phyloP scores from a whole-genome alignment of 1,140 invertebrate genomes.

The Paraescarpia echinospica region DNA sequence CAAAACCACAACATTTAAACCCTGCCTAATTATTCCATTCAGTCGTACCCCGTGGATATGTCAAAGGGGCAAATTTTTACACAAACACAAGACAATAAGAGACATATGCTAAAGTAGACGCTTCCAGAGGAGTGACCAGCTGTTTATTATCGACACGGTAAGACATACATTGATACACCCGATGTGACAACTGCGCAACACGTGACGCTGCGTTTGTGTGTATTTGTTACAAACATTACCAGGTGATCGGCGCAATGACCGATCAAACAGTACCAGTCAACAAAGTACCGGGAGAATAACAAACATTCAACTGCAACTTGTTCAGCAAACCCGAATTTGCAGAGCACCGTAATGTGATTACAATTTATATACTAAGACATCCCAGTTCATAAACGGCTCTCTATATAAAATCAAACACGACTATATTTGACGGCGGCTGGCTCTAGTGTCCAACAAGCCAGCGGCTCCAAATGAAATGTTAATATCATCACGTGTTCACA shows the following conservation, averaged over 20 bases:
- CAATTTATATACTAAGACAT: background rate
- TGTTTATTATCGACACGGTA: background rate
- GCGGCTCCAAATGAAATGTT: background rate
- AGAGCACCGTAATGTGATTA: slow-evolving; percentile 1
- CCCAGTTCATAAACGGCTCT: background rate
- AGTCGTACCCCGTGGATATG: background rate
- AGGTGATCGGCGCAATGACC: background rate
- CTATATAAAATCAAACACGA: background rate
- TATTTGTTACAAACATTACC: background rate
- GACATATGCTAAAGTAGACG: slow-evolving; percentile 1
- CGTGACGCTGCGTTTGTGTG: background rate
- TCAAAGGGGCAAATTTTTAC: background rate
- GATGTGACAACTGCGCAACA: background rate
- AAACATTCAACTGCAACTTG: background rate
- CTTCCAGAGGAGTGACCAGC: background rate
- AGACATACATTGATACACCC: background rate
- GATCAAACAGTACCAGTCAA: background rate
- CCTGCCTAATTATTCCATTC: background rate
- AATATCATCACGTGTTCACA: background rate
- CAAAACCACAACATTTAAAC: background rate
- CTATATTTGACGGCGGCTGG: background rate
- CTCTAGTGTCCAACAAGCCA: background rate
- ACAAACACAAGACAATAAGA: background rate
- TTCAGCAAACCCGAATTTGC: background rate
- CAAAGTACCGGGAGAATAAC: background rate